Evolutionary conservation across 2,113 vertebrate species (phyloP).

Genomic region (Neomonachus schauinslandi): DNA sequence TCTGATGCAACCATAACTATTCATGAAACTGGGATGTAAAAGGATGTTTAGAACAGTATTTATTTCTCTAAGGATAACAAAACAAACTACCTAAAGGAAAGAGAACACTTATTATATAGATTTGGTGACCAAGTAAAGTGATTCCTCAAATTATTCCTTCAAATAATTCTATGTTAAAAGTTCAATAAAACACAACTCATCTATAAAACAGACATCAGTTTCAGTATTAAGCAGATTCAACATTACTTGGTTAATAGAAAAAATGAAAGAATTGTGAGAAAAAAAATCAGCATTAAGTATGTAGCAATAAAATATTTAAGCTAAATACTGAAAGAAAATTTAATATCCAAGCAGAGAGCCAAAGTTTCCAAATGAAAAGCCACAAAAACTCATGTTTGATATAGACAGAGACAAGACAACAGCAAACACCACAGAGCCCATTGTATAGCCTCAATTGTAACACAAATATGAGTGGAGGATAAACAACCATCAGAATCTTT

Average conservation of each 20-base stretch:
- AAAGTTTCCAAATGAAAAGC: not conserved
- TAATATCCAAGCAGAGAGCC: not conserved
- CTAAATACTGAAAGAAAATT: slow-evolving; percentile 32
- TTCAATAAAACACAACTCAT: slow-evolving; percentile 21
- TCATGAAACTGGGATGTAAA: slow-evolving; percentile 13
- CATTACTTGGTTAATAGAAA: not conserved
- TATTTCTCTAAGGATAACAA: not conserved
- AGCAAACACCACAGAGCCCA: not conserved
- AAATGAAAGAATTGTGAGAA: not conserved
- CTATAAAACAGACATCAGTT: not conserved
- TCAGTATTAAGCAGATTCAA: slow-evolving; percentile 9
- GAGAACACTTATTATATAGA: slow-evolving; percentile 15
- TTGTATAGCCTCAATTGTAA: not conserved
- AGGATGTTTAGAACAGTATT: not conserved
- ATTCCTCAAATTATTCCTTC: not conserved
- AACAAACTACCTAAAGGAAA: slow-evolving; percentile 25
- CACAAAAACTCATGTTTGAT: slow-evolving; percentile 23
- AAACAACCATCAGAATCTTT: not conserved
- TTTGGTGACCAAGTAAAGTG: slow-evolving; percentile 7
- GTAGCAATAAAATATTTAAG: slow-evolving; percentile 12
- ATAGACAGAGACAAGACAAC: not conserved
- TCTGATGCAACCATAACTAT: slow-evolving; percentile 4
- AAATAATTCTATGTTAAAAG: not conserved
- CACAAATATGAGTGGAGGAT: not conserved
- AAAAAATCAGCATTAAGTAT: slow-evolving; percentile 15